A percentile compares a stretch with the other conserved stretches of the same genome.
phyloP scores from a whole-genome alignment of 2,797 vertebrate genomes.

The Liparis tanakae region DNA sequence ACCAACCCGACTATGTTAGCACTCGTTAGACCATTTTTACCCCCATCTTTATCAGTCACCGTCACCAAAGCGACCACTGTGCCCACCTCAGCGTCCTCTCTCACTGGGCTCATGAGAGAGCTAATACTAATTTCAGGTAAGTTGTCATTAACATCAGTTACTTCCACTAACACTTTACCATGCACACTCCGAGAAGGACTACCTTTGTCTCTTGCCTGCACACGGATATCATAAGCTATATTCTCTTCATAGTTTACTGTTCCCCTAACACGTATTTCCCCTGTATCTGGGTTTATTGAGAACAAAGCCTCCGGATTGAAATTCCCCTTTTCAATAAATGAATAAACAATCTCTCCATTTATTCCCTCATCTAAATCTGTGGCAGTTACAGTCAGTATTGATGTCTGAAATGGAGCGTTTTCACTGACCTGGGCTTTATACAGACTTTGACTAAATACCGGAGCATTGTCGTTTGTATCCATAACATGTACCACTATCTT shows the following conservation, averaged over 20 bases:
- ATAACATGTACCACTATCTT: constrained; percentile 79
- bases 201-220: constrained; percentile 90
- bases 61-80: constrained; percentile 77
- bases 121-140: constrained; percentile 89
- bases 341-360: constrained; percentile 87
- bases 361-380: constrained; percentile 88
- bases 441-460: constrained; percentile 70
- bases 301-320: constrained; percentile 73
- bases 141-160: constrained; percentile 91
- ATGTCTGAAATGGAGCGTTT: constrained; percentile 81
- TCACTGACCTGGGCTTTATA: constrained; percentile 81
- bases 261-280: constrained; percentile 88
- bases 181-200: constrained; percentile 74
- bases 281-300: constrained; percentile 75
- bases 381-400: constrained; percentile 75
- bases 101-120: constrained; percentile 68
- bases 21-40: constrained; percentile 70
- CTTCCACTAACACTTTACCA: constrained; percentile 89
- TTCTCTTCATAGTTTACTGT: constrained; percentile 83
- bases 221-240: constrained; percentile 87
- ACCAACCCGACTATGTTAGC: constrained; percentile 58
- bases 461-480: constrained; percentile 85
- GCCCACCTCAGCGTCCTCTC: constrained; percentile 70
- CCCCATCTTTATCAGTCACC: constrained; percentile 76
- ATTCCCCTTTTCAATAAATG: constrained; percentile 77